These are phyloP conservation scores for Drosophila jambulina DNA, from an alignment of 1,140 invertebrate species.

Conservation along the genomic window DNA sequence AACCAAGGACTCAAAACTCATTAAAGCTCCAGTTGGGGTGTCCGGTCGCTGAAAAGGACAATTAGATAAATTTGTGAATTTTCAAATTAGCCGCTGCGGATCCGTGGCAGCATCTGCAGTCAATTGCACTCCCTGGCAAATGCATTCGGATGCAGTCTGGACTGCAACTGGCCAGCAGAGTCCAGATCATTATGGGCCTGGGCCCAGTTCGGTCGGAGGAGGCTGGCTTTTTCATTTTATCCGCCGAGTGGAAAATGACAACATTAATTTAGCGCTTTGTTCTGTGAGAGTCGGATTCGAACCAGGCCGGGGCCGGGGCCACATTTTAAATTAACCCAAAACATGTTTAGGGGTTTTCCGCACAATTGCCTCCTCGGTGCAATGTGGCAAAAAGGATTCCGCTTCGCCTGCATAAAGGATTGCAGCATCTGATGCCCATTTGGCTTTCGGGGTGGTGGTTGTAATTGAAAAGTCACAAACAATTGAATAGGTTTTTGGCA, in stretches of 20 bases:
- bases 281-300: slow-evolving; percentile 42
- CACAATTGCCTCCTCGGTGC: slow-evolving; percentile 77
- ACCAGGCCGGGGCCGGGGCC: slow-evolving; percentile 52
- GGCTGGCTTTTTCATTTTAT: slow-evolving; percentile 71
- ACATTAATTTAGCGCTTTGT: slow-evolving; percentile 82
- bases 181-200: slow-evolving; percentile 44
- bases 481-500: slow-evolving; percentile 23
- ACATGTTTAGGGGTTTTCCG: slow-evolving; percentile 84
- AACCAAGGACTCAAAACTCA: slow-evolving; percentile 2
- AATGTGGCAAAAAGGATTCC: slow-evolving; percentile 67
- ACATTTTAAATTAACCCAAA: slow-evolving; percentile 84
- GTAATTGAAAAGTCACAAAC: slow-evolving; percentile 31
- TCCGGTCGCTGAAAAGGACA: slow-evolving; percentile 23
- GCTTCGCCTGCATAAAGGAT: slow-evolving; percentile 46
- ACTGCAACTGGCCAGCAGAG: slow-evolving; percentile 38
- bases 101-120: slow-evolving; percentile 78
- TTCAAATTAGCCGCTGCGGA: slow-evolving; percentile 74
- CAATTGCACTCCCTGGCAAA: slow-evolving; percentile 65
- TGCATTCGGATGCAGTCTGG: slow-evolving; percentile 49
- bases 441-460: slow-evolving; percentile 28
- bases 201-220: slow-evolving; percentile 40
- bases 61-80: slow-evolving; percentile 75
- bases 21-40: slow-evolving; percentile 27
- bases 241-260: slow-evolving; percentile 81
- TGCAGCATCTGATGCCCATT: slow-evolving; percentile 68